Evolutionary conservation across 2,797 vertebrate species (phyloP), one percentile per base, ranked within the genome.

Genomic region (Pempheris klunzingeri): DNA sequence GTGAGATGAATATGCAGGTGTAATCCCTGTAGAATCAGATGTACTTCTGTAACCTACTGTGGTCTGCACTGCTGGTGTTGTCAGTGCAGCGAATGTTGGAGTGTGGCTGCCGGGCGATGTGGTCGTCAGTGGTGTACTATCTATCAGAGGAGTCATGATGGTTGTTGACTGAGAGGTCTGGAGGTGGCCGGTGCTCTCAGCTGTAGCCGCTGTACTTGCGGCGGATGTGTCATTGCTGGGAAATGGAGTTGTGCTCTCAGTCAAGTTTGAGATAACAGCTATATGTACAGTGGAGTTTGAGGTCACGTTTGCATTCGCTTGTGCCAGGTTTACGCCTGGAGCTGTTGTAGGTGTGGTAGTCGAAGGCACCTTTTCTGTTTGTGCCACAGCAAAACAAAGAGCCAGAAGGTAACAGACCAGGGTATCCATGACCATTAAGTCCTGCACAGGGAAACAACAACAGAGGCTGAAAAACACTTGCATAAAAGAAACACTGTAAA

Each of bases 331-430:
- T n/a, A 72, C 39, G 32, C 8, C 64, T 14, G 49, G 36, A 50
- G 38, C 65, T 61, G 63, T 34, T 58, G 52, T 15, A 15, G 78
- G 3, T 15, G 28, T 12, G 14, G 7, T 11, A 3, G n/a, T 41
- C 14, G 4, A 17, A 3, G 15, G 10, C 2, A 0, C 8, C 6
- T 32, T 39, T 36, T 70, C 52, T 38, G 55, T 57, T 64, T 76
- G 73, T 55, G 36, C 52, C 59, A 28, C 26, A 72, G 59, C 52
- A 54, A 68, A 76, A 47, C 67, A 77, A 52, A 84, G 3, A 4
- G 52, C 71, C 71, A 92, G 64, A 38, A 92, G 65, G 68, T 67
- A 87, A 74, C 65, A 87, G 68, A 41, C 58, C 74, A 92, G n/a
- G 0, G 7, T 60, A 24, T 88, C 88, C 89, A 90, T 89, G 32